These are phyloP conservation scores for Pheucticus melanocephalus DNA, from an alignment of 2,113 vertebrate species.

Conservation along the genomic window DNA sequence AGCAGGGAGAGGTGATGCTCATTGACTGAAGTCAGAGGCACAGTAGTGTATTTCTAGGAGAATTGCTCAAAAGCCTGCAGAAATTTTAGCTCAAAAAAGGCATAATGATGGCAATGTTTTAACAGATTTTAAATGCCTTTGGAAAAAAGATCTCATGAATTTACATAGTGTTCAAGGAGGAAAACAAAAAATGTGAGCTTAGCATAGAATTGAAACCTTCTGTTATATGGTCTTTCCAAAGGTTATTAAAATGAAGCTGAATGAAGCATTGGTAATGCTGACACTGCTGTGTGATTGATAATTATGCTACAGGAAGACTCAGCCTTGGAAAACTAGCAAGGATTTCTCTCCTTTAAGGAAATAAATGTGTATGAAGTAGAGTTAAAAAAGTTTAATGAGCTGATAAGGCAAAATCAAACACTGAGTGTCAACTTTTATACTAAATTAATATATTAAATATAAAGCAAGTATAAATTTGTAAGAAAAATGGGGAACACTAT, in stretches of 20 bases:
- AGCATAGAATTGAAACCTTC: not conserved
- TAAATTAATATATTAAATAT: conserved; percentile 76
- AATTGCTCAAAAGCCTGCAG: not conserved
- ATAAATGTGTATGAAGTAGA: not conserved
- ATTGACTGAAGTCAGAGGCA: not conserved
- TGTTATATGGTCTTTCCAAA: not conserved
- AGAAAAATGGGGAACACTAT: conserved; percentile 54
- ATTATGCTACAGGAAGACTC: not conserved
- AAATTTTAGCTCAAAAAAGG: not conserved
- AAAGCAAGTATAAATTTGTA: conserved; percentile 72
- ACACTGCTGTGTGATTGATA: not conserved
- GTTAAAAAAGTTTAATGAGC: conserved; percentile 1
- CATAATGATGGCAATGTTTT: not conserved
- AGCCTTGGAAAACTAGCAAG: not conserved
- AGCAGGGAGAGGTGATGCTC: not conserved
- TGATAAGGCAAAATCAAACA: conserved; percentile 16
- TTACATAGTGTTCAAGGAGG: not conserved
- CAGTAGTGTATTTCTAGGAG: not conserved
- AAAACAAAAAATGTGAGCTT: not conserved
- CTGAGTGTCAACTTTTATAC: conserved; percentile 61
- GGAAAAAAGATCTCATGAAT: not conserved
- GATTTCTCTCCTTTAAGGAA: not conserved
- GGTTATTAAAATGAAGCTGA: not conserved
- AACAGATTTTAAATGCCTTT: not conserved
- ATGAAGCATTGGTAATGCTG: not conserved